A percentile compares a stretch with the other conserved stretches of the same genome.
Conservation (phyloP, 2,888 invertebrate genomes). For the Papilio gigon region DNA sequence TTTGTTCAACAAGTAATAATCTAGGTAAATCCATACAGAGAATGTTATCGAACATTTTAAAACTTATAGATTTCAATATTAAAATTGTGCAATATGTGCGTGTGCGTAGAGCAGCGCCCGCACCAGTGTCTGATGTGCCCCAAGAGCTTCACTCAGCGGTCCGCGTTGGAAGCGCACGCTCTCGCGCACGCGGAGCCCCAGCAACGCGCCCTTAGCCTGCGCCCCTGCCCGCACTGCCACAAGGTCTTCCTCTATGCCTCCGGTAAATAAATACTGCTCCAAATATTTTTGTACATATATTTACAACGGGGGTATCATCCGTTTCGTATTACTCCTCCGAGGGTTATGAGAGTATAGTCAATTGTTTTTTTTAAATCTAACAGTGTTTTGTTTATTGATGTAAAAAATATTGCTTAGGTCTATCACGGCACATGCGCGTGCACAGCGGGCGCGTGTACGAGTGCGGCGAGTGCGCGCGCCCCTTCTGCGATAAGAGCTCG, state of each 20-base stretch:
- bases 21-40: no score
- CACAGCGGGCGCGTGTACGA: constrained; percentile 85
- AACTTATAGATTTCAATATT: no score
- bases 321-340: no score
- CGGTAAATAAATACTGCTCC: constrained; percentile 47
- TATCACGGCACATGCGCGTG: constrained; percentile 85
- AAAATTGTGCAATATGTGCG: constrained; percentile 33
- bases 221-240: constrained; percentile 82
- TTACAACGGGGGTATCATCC: no score
- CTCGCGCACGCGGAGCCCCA: constrained; percentile 75
- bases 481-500: constrained; percentile 88
- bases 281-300: no score
- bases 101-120: constrained; percentile 82
- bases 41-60: no score
- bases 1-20: not conserved
- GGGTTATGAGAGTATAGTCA: not conserved
- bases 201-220: constrained; percentile 77
- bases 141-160: constrained; percentile 88
- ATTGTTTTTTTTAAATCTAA: no score
- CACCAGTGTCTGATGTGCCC: constrained; percentile 85
- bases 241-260: constrained; percentile 67
- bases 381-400: not conserved
- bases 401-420: constrained; percentile 67
- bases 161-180: constrained; percentile 85
- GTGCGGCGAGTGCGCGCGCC: constrained; percentile 85